Conservation (phyloP, 2,888 invertebrate species). For the Synergus itoensis region DNA sequence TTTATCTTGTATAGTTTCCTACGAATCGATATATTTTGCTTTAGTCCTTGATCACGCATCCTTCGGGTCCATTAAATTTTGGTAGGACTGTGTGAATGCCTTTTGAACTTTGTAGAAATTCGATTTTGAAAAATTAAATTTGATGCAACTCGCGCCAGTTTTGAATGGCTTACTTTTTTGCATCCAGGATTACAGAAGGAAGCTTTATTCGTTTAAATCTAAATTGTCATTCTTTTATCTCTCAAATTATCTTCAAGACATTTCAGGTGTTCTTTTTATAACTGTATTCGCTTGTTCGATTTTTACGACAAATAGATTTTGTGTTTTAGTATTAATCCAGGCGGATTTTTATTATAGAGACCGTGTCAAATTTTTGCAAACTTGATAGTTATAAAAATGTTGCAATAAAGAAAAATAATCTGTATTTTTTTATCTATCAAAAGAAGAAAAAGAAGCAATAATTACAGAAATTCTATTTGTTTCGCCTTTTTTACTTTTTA, state of each 20-base stretch:
- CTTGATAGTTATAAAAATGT: no score
- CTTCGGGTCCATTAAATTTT: neutral
- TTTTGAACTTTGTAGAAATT: conserved; percentile 29
- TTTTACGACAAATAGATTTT: no score
- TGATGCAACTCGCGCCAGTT: neutral
- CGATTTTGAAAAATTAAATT: conserved; percentile 25
- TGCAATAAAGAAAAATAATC: no score
- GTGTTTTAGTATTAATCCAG: no score
- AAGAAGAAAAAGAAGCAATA: no score
- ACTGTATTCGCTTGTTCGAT: neutral
- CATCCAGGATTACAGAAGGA: neutral
- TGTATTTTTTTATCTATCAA: no score
- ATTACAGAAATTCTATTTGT: no score
- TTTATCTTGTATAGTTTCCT: conserved; percentile 42
- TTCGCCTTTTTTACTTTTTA: neutral
- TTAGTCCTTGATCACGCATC: conserved; percentile 8
- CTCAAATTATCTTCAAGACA: neutral
- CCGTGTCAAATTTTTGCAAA: no score
- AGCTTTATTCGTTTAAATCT: neutral
- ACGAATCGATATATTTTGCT: conserved; percentile 36
- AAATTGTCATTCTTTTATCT: neutral
- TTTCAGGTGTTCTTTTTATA: neutral
- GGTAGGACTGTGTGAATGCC: conserved; percentile 29
- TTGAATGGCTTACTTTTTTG: no score
- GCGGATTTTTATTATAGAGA: no score